These are phyloP conservation scores for Connochaetes taurinus DNA, from an alignment of 2,113 vertebrate species.

Conservation along the genomic window DNA sequence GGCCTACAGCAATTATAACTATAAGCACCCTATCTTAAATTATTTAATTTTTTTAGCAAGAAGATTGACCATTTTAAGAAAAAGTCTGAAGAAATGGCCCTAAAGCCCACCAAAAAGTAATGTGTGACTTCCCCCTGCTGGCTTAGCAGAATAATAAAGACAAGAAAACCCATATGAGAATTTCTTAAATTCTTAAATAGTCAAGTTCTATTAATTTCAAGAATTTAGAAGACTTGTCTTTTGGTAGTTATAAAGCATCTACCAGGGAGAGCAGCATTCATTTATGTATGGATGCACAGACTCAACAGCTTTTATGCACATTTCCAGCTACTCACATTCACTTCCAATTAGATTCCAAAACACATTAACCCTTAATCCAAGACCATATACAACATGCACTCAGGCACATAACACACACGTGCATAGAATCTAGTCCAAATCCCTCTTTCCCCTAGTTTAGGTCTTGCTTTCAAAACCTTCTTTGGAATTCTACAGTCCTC, in stretches of 20 bases:
- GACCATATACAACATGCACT: background rate
- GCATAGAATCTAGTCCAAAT: background rate
- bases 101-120: constrained; percentile 51
- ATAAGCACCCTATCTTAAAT: background rate
- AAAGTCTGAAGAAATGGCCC: constrained; percentile 50
- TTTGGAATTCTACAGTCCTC: background rate
- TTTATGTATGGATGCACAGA: background rate
- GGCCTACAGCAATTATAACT: constrained; percentile 3
- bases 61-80: constrained; percentile 27
- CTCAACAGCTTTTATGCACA: background rate
- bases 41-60: constrained; percentile 8
- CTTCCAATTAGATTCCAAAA: background rate
- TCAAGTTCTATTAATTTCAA: constrained; percentile 12
- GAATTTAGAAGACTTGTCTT: constrained; percentile 5
- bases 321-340: background rate
- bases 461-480: background rate
- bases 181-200: background rate
- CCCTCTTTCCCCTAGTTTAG: background rate
- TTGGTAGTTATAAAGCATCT: background rate
- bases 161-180: background rate
- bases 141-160: constrained; percentile 59
- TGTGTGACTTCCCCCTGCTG: constrained; percentile 67
- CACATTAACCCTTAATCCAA: background rate
- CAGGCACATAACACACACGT: background rate
- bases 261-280: background rate